Conservation (phyloP, 2,797 vertebrate genomes). For the Botia almorhae region DNA sequence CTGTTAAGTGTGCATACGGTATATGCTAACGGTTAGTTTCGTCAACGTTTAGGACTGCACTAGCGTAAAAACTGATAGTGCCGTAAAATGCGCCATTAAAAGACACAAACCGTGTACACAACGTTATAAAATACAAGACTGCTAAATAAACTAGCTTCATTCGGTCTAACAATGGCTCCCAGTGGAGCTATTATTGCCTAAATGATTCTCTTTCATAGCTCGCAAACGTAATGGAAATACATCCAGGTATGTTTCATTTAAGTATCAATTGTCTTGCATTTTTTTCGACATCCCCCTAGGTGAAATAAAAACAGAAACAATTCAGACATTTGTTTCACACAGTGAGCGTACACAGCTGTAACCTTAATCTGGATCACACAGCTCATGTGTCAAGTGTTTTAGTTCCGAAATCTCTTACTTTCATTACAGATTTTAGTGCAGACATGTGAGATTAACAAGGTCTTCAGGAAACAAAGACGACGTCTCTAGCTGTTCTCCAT, state of each 20-base stretch:
- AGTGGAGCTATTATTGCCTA: slow-evolving; percentile 11
- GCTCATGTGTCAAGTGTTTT: background rate
- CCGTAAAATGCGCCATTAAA: background rate
- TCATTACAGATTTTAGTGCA: background rate
- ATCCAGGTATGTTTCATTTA: background rate
- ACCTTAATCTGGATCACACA: background rate
- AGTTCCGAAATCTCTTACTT: no score
- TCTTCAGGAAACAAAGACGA: background rate
- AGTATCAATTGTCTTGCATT: background rate
- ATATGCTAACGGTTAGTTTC: background rate
- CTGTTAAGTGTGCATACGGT: background rate
- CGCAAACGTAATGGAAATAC: background rate
- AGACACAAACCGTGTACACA: background rate
- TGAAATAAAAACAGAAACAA: background rate
- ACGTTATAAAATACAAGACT: slow-evolving; percentile 3
- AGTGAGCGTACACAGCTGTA: background rate
- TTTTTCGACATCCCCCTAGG: background rate
- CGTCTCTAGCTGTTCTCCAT: background rate
- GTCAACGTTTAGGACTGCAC: background rate
- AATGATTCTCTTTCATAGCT: background rate
- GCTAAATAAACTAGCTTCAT: slow-evolving; percentile 10
- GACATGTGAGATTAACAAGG: no score
- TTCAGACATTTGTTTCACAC: background rate
- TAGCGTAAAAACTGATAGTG: background rate
- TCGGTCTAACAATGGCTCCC: slow-evolving; percentile 1